Conservation (phyloP, 2,888 invertebrate genomes). For the Synergus japonicus region DNA sequence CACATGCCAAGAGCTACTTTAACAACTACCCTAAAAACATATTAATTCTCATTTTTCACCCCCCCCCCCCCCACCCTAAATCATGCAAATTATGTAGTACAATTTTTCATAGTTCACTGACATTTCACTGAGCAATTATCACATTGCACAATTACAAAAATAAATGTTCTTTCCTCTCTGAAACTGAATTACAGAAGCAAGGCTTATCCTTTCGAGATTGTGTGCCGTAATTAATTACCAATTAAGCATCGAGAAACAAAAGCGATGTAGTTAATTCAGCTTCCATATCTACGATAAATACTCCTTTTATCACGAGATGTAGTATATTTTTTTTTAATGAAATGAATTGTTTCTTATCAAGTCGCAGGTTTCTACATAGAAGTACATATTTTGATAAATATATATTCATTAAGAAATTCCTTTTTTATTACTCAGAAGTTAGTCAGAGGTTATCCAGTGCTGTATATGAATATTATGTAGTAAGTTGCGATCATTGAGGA, state of each 20-base stretch:
- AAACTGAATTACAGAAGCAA: too few species aligned
- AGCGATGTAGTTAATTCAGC: neutral
- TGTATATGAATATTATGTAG: conserved; percentile 4
- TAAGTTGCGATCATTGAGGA: conserved; percentile 25
- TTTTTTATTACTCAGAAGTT: conserved; percentile 32
- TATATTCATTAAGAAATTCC: conserved; percentile 34
- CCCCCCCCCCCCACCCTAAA: neutral
- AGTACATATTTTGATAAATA: conserved; percentile 24
- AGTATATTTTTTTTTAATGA: too few species aligned
- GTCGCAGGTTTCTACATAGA: neutral
- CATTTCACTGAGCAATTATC: too few species aligned
- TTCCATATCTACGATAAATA: neutral
- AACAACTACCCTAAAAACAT: neutral
- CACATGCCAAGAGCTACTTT: neutral
- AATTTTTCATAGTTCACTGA: too few species aligned
- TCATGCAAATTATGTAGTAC: neutral
- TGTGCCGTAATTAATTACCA: neutral
- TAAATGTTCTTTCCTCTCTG: neutral
- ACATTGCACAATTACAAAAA: neutral
- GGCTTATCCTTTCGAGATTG: too few species aligned
- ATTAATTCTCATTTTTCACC: too few species aligned
- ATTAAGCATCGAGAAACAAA: neutral
- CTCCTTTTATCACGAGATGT: too few species aligned
- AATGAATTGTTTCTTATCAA: neutral
- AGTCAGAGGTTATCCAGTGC: conserved; percentile 34